Evolutionary conservation across 2,797 vertebrate species (phyloP).

Genomic region (Rhinophrynus dorsalis): DNA sequence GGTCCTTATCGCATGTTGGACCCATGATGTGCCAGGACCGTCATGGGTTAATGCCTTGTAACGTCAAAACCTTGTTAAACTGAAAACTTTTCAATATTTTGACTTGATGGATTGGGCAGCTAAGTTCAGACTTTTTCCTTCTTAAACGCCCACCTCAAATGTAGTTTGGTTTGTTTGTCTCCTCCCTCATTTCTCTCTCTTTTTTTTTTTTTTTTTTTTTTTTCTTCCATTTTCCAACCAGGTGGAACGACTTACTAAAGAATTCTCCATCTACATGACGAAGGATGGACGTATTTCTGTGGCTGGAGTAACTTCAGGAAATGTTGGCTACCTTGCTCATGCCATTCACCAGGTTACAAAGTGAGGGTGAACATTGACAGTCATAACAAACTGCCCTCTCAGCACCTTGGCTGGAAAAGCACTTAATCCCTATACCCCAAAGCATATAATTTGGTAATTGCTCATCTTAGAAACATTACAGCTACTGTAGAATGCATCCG

Average conservation of each 20-base stretch:
- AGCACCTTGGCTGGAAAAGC: background rate
- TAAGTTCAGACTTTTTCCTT: too few species aligned
- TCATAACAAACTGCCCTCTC: background rate
- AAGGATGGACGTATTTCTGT: constrained; percentile 96
- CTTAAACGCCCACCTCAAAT: too few species aligned
- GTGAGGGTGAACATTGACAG: constrained; percentile 58
- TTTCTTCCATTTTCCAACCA: constrained; percentile 51
- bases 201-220: background rate
- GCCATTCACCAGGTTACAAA: constrained; percentile 93
- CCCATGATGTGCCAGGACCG: too few species aligned
- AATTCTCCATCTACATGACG: constrained; percentile 97
- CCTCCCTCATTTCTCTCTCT: background rate
- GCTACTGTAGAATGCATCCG: background rate
- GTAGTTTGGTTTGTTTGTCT: too few species aligned
- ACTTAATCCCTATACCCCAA: background rate
- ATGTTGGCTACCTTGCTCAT: constrained; percentile 88
- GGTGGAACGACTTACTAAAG: constrained; percentile 91
- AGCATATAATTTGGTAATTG: too few species aligned
- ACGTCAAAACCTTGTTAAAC: too few species aligned
- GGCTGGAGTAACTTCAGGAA: constrained; percentile 88
- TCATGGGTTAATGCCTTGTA: too few species aligned
- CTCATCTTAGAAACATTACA: background rate
- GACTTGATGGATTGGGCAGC: too few species aligned
- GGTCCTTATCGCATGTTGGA: too few species aligned
- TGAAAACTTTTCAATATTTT: too few species aligned